Conservation (phyloP, 92 coral and sea anemone species). For the Palythoa heliodiscus region DNA sequence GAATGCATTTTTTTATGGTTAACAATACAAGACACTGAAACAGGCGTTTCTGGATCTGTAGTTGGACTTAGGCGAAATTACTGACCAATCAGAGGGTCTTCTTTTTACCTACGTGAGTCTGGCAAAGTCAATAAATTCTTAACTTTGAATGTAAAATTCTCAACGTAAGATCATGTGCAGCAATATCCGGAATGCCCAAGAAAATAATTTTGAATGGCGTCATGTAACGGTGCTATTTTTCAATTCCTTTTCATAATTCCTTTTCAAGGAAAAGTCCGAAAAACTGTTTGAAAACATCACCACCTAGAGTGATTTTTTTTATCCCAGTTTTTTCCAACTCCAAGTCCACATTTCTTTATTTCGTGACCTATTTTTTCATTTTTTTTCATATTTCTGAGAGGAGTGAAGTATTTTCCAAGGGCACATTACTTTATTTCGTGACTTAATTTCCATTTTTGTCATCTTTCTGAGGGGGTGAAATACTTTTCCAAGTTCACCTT, state of each 20-base stretch:
- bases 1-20: background rate
- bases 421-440: background rate
- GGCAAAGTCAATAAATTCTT: background rate
- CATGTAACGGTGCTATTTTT: background rate
- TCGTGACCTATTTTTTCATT: too few relatives aligned
- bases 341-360: too few relatives aligned
- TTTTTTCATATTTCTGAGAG: too few relatives aligned
- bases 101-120: background rate
- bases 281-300: background rate
- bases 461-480: too few relatives aligned
- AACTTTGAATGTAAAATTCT: background rate
- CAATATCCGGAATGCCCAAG: background rate
- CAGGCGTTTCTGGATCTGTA: background rate
- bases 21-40: background rate
- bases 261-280: background rate
- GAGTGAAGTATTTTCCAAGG: background rate
- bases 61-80: background rate
- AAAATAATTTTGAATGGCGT: background rate
- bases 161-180: background rate
- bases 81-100: background rate
- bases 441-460: too few relatives aligned
- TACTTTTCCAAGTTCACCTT: background rate
- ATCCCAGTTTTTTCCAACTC: background rate
- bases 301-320: background rate
- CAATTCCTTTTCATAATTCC: background rate